Evolutionary conservation across 1,140 invertebrate genomes (phyloP).

Genomic region (Psilanteris sp.): DNA sequence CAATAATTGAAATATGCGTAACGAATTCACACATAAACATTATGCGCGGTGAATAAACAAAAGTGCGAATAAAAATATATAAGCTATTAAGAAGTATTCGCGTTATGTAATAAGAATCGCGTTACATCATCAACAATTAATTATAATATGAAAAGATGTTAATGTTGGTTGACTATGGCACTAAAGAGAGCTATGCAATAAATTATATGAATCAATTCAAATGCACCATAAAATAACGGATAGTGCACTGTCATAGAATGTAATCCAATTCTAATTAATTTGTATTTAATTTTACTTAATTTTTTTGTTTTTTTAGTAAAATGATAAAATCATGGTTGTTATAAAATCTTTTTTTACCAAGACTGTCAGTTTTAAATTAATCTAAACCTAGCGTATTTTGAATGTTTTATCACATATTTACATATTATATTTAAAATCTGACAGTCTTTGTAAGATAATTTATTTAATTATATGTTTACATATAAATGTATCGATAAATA

Average conservation of each 20-base stretch:
- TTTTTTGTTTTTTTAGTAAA: too few relatives aligned
- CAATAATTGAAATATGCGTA: conserved; percentile 47
- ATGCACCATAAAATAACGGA: conserved; percentile 39
- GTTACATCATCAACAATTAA: conserved; percentile 44
- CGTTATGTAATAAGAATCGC: conserved; percentile 38
- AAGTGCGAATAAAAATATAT: conserved; percentile 42
- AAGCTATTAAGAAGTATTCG: conserved; percentile 47
- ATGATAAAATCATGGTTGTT: too few relatives aligned
- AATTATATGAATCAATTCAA: conserved; percentile 51
- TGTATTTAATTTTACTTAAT: too few relatives aligned
- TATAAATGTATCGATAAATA: too few relatives aligned
- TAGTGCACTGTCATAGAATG: conserved; percentile 41
- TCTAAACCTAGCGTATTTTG: too few relatives aligned
- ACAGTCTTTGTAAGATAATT: too few relatives aligned
- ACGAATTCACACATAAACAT: conserved; percentile 7
- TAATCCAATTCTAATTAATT: too few relatives aligned
- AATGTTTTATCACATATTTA: too few relatives aligned
- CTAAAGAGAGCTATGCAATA: conserved; percentile 53
- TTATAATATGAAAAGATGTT: conserved; percentile 42
- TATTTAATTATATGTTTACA: too few relatives aligned
- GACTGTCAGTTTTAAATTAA: too few relatives aligned
- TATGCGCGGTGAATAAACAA: conserved; percentile 10
- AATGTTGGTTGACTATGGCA: conserved; percentile 53
- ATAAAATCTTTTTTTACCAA: too few relatives aligned
- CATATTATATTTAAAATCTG: too few relatives aligned